Base-by-base conservation (phyloP, 2,888 invertebrate species). In the Drosophila pegasa region DNA sequence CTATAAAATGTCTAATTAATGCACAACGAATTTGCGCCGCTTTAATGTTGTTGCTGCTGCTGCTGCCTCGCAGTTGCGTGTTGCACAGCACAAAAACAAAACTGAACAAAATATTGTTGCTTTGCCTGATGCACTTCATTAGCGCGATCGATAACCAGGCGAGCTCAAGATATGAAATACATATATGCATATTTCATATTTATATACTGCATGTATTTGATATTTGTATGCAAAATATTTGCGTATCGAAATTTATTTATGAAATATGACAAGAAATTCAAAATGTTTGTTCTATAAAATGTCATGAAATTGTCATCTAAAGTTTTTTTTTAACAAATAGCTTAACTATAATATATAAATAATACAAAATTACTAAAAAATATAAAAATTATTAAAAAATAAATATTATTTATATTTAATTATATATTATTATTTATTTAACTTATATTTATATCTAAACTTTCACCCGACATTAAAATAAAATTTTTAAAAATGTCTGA, bases 1-100 rank as follows among this genome's bases (percentile, higher is more conserved):
- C 83, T 86, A 83, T 83, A 83, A 86, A 83, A 83, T 83, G 84
- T 87, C 86, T 87, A 85, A 85, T 85, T 85, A 85, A 85, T 85
- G 79, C 85, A 78, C 83, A 85, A 85, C 87, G 85, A 85, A 87
- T 85, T 85, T 80, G 87, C 75, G 84, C 84, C 81, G 83, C 80
- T 80, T 80, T 70, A 72, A 68, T 77, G 68, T 62, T 50, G 51
- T 22, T 45, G 43, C 33, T 45, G 25, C n/a, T n/a, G n/a, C n/a
- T n/a, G n/a, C n/a, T 45, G 16, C 27, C 27, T 37, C 37, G 52
- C 52, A 51, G 51, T 72, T 72, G 74, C 78, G 22, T 43, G 41
- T 37, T 55, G 60, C 25, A 56, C 56, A 51, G n/a, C 63, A 33
- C 16, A 16, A 7, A 9, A 33, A 35, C 6, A 35, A 38, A 38